Percentiles rank a stretch among this genome's conserved stretches.
Conservation (phyloP, 2,888 invertebrate species). For the Labia minor region DNA sequence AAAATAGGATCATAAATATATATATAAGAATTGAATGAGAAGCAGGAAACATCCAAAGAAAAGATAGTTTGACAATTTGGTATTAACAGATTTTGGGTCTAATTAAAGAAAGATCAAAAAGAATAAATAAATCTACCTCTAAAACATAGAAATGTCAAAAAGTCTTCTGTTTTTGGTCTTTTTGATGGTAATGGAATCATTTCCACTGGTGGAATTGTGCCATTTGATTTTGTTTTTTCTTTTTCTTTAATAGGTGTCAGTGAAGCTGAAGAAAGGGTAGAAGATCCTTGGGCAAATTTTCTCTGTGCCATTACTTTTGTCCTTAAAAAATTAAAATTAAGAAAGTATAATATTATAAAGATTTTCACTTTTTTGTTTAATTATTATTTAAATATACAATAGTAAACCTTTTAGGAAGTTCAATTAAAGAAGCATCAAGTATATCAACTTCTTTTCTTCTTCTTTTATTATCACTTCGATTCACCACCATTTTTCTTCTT, state of each 20-base stretch:
- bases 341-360: slow-evolving; percentile 15
- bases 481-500: slow-evolving; percentile 33
- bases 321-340: slow-evolving; percentile 36
- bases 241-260: slow-evolving; percentile 51
- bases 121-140: slow-evolving; percentile 45
- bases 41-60: too few relatives aligned
- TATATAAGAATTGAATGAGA: too few relatives aligned
- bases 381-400: background rate
- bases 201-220: slow-evolving; percentile 28
- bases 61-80: too few relatives aligned
- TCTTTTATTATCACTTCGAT: slow-evolving; percentile 36
- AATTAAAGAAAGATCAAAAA: too few relatives aligned
- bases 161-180: slow-evolving; percentile 74
- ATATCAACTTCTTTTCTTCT: slow-evolving; percentile 35
- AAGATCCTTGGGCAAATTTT: slow-evolving; percentile 75
- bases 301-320: slow-evolving; percentile 75
- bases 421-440: slow-evolving; percentile 28
- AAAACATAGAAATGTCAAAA: slow-evolving; percentile 72
- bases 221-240: slow-evolving; percentile 32
- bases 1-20: too few relatives aligned
- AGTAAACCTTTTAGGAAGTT: slow-evolving; percentile 39
- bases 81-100: too few relatives aligned
- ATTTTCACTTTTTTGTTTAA: slow-evolving; percentile 19
- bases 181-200: slow-evolving; percentile 43
- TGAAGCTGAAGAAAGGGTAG: slow-evolving; percentile 40